Percentiles rank a stretch among this genome's conserved stretches.
phyloP scores from a whole-genome alignment of 2,888 invertebrate genomes.

The Galerucella nymphaeae region DNA sequence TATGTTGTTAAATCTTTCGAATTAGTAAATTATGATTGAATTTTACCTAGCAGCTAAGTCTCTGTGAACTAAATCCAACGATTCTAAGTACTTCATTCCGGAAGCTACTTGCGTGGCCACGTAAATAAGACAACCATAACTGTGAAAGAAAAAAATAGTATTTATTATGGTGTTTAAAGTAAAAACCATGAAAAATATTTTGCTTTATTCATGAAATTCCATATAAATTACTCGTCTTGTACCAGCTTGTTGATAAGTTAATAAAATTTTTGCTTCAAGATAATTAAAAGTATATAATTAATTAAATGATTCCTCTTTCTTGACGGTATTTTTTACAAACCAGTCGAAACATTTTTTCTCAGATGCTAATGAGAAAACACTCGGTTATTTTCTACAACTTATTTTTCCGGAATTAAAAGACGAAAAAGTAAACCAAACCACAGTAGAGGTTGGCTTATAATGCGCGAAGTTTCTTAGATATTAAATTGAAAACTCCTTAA shows the following conservation, averaged over 20 bases:
- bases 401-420: slow-evolving; percentile 26
- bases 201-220: too few species aligned
- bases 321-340: neutral
- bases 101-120: slow-evolving; percentile 90
- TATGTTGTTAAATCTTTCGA: too few species aligned
- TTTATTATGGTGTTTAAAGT: too few species aligned
- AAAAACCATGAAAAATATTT: too few species aligned
- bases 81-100: slow-evolving; percentile 94
- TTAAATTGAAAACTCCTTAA: slow-evolving; percentile 54
- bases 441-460: slow-evolving; percentile 43
- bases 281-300: too few species aligned
- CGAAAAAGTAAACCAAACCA: slow-evolving; percentile 39
- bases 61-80: slow-evolving; percentile 88
- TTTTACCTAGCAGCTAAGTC: slow-evolving; percentile 85
- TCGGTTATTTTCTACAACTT: slow-evolving; percentile 8
- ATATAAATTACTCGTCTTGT: too few species aligned
- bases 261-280: too few species aligned
- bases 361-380: neutral
- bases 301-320: neutral
- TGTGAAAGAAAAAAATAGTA: slow-evolving; percentile 65
- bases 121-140: slow-evolving; percentile 86
- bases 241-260: too few species aligned
- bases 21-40: too few species aligned
- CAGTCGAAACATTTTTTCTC: neutral
- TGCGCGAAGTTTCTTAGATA: slow-evolving; percentile 53